These are phyloP conservation scores for Centroberyx gerrardi DNA, from an alignment of 2,797 vertebrate species.

Conservation along the genomic window DNA sequence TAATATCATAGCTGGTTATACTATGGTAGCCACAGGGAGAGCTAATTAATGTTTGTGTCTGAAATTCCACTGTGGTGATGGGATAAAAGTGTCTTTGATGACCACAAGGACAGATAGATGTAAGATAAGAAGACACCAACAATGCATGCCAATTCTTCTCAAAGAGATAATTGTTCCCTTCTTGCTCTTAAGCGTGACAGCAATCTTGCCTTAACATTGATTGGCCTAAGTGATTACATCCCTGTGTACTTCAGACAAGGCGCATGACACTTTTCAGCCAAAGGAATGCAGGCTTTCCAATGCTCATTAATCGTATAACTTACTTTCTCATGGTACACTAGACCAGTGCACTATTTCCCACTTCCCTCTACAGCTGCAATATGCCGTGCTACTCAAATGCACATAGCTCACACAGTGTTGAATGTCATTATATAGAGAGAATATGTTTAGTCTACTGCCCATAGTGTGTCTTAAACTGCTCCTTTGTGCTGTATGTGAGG, in stretches of 20 bases:
- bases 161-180: neutral
- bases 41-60: slow-evolving; percentile 28
- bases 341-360: no score
- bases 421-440: neutral
- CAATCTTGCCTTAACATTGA: slow-evolving; percentile 17
- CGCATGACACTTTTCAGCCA: neutral
- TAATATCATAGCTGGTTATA: slow-evolving; percentile 31
- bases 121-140: slow-evolving; percentile 11
- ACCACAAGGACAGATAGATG: slow-evolving; percentile 9
- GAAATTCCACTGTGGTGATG: slow-evolving; percentile 1
- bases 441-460: neutral
- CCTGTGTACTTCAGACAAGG: neutral
- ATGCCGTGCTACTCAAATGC: no score
- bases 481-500: neutral
- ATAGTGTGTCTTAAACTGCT: neutral
- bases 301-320: neutral
- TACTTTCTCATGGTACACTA: no score
- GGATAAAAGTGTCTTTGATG: slow-evolving; percentile 3
- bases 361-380: neutral
- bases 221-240: slow-evolving; percentile 19
- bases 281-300: neutral
- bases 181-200: neutral
- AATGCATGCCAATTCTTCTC: slow-evolving; percentile 19
- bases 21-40: slow-evolving; percentile 24
- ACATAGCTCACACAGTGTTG: neutral